A percentile compares a stretch with the other conserved stretches of the same genome.
Evolutionary conservation across 2,888 invertebrate species (phyloP).

Genomic region (Baronia brevicornis): DNA sequence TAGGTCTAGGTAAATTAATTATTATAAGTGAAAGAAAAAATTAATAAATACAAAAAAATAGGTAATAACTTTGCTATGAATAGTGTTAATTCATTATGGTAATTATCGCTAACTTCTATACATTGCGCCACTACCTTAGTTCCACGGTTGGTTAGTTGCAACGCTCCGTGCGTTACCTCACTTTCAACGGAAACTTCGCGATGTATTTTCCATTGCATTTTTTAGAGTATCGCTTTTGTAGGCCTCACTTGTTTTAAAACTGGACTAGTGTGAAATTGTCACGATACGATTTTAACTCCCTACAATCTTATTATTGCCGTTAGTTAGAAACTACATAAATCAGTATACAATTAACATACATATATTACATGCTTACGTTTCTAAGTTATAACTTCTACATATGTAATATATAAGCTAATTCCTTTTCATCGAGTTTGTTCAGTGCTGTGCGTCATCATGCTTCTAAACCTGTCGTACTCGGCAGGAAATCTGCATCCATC

Average conservation of each 20-base stretch:
- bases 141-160: conserved; percentile 70
- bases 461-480: too few relatives aligned
- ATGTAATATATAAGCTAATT: too few relatives aligned
- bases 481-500: too few relatives aligned
- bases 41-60: neutral
- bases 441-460: too few relatives aligned
- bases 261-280: conserved; percentile 51
- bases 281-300: conserved; percentile 29
- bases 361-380: too few relatives aligned
- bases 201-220: conserved; percentile 72
- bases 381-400: too few relatives aligned
- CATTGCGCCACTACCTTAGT: conserved; percentile 42
- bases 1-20: too few relatives aligned
- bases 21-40: too few relatives aligned
- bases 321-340: neutral
- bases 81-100: neutral
- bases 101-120: conserved; percentile 23
- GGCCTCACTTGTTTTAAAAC: conserved; percentile 62
- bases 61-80: neutral
- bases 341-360: too few relatives aligned
- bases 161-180: conserved; percentile 71
- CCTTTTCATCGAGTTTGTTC: too few relatives aligned
- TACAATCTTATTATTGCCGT: conserved; percentile 10
- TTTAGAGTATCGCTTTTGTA: conserved; percentile 73
- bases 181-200: conserved; percentile 68